Percentiles rank a stretch among this genome's conserved stretches.
phyloP scores from a whole-genome alignment of 2,888 invertebrate genomes.

The Alloscopus bannaensis region DNA sequence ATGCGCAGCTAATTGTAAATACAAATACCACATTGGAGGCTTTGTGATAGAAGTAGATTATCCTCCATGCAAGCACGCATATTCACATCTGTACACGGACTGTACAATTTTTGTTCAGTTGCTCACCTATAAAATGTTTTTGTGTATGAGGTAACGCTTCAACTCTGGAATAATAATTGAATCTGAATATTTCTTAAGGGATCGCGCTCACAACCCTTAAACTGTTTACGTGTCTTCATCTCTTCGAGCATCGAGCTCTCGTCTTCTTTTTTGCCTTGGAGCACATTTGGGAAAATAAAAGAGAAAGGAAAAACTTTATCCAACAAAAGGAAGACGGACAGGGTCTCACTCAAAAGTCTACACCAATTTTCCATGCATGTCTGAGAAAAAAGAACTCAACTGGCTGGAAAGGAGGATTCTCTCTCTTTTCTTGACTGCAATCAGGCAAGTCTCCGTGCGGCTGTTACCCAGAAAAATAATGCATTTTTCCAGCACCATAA shows the following conservation, averaged over 20 bases:
- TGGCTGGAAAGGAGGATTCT: background rate
- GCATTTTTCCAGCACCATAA: background rate
- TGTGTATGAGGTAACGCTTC: no score
- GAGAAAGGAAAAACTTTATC: constrained; percentile 2
- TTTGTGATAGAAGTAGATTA: no score
- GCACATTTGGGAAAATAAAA: background rate
- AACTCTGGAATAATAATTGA: constrained; percentile 16
- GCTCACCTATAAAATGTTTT: no score
- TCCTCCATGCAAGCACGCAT: no score
- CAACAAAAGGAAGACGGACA: constrained; percentile 40
- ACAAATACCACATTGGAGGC: no score
- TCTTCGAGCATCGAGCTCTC: no score
- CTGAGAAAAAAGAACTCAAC: constrained; percentile 45
- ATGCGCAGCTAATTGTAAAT: no score
- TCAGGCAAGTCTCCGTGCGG: constrained; percentile 37
- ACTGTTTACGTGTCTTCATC: background rate
- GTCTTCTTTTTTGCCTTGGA: background rate
- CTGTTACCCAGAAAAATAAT: constrained; percentile 8
- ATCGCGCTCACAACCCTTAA: background rate
- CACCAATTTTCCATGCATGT: constrained; percentile 69
- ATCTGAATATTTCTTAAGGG: background rate
- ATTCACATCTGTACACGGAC: no score
- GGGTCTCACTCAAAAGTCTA: constrained; percentile 39
- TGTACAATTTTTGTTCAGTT: no score
- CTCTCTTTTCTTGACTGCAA: no score